A percentile compares a stretch with the other conserved stretches of the same genome.
Evolutionary conservation across 2,113 vertebrate species (phyloP).

Genomic region (Scytalopus superciliaris): DNA sequence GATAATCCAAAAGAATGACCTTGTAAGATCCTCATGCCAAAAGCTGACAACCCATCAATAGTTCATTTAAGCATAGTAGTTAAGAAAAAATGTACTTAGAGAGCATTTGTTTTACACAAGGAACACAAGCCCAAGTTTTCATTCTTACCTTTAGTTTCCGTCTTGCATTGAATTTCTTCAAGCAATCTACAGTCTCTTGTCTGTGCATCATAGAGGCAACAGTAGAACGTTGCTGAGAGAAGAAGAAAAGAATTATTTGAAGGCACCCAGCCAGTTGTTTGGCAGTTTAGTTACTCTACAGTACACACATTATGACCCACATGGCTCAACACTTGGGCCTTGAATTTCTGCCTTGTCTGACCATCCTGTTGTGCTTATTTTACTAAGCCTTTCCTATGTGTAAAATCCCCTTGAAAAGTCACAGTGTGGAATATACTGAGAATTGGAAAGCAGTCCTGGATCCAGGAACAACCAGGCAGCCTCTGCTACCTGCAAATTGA

Average conservation of each 20-base stretch:
- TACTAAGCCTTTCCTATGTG: not conserved
- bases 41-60: not conserved
- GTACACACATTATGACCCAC: not conserved
- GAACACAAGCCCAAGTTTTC: not conserved
- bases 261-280: not conserved
- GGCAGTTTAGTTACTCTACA: not conserved
- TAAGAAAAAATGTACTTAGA: not conserved
- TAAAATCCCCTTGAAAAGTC: not conserved
- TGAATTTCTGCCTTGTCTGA: not conserved
- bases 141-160: constrained; percentile 91
- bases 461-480: not conserved
- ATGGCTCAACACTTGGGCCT: not conserved
- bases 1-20: not conserved
- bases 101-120: not conserved
- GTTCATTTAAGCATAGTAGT: not conserved
- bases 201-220: constrained; percentile 99
- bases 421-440: not conserved
- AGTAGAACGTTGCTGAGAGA: constrained; percentile 92
- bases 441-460: not conserved
- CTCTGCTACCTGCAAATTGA: not conserved
- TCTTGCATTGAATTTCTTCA: constrained; percentile 97
- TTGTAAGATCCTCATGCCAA: not conserved
- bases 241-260: not conserved
- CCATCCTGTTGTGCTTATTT: not conserved
- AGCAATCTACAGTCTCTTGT: constrained; percentile 96